Evolutionary conservation across 2,888 invertebrate genomes (phyloP).

Genomic region (Polydrusus tereticollis): DNA sequence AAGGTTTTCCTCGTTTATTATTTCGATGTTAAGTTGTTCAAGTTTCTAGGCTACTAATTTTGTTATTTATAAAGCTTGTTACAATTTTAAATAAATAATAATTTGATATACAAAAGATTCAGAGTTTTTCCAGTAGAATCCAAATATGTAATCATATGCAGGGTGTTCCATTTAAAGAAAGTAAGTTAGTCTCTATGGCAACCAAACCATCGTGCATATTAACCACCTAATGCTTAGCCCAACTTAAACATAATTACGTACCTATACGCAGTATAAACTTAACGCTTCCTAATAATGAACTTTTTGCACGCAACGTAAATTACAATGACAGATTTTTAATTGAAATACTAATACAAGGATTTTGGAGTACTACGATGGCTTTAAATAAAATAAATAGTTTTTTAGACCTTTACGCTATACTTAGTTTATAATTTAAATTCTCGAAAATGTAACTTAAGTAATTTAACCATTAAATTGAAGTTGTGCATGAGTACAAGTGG

Average conservation of each 20-base stretch:
- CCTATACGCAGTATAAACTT: neutral
- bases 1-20: too few relatives aligned
- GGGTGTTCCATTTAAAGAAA: too few relatives aligned
- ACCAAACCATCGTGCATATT: too few relatives aligned
- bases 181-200: too few relatives aligned
- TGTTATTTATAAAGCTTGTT: too few relatives aligned
- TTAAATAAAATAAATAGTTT: neutral
- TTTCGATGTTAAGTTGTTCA: too few relatives aligned
- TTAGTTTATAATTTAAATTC: constrained; percentile 1
- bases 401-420: neutral
- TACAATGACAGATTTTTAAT: constrained; percentile 14
- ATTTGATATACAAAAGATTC: too few relatives aligned
- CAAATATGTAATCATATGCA: too few relatives aligned
- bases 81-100: too few relatives aligned
- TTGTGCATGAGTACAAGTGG: neutral
- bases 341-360: neutral
- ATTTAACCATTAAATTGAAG: constrained; percentile 2
- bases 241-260: neutral
- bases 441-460: neutral
- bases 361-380: neutral
- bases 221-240: neutral
- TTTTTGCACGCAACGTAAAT: constrained; percentile 1
- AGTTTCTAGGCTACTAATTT: too few relatives aligned
- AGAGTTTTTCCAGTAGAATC: too few relatives aligned
- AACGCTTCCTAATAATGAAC: neutral